Evolutionary conservation across 1,140 invertebrate genomes (phyloP), one percentile per base, ranked within the genome.

Genomic region (Coelopa frigida): DNA sequence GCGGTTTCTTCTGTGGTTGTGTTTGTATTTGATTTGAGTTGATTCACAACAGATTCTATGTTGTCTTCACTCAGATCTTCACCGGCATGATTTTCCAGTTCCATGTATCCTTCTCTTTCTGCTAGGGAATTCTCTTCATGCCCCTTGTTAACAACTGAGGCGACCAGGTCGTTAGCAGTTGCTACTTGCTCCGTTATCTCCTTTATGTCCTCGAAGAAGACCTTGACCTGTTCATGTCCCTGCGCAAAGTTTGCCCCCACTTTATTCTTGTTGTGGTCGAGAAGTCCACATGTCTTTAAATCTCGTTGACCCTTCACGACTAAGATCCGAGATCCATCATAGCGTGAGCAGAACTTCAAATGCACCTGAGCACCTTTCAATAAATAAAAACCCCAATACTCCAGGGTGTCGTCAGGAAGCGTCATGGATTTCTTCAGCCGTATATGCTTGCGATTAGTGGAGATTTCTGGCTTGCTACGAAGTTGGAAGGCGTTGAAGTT

Each of bases 351-450:
- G 27, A 86, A 80, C 52, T 84, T 85, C 7, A 90, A 70, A 38
- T 76, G 75, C 2, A 90, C 83, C 12, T 74, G 79, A 11, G 86
- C 84, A 14, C 85, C 86, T 64, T 79, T 78, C 18, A 86, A 74
- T 12, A 92, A 66, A 71, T 85, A 90, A 73, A 91, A 92, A 18
- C 87, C 87, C 86, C 86, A 91, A 70, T 90, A 91, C 66, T 90
- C 87, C 26, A 90, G 72, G 18, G 85, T 86, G 58, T 91, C 87
- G 70, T 90, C 87, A 1, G 85, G 84, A 51, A 91, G 68, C 8
- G 70, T 78, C 81, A 91, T 86, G 33, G 84, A 85, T 59, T 89
- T 88, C 57, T 82, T 83, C 56, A 90, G 71, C 49, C 79, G 72
- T 53, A 89, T 81, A 58, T 85, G 84, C 70, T 86, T 87, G 27